Percentiles rank a stretch among this genome's conserved stretches.
phyloP scores from a whole-genome alignment of 1,140 invertebrate genomes.

The Brachionus rubens region DNA sequence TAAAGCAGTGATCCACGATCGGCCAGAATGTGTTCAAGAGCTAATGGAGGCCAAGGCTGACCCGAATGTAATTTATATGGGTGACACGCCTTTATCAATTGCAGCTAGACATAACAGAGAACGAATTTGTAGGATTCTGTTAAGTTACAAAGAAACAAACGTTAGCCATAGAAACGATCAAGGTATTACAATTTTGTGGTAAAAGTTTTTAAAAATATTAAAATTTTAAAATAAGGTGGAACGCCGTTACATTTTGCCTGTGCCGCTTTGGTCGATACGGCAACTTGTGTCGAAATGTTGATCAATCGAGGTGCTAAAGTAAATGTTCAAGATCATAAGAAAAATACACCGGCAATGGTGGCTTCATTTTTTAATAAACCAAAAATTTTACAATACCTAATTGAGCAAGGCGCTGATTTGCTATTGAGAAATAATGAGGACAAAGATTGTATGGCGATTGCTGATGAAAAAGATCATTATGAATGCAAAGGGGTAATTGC shows the following conservation, averaged over 20 bases:
- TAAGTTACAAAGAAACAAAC: slow-evolving; percentile 44
- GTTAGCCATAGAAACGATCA: slow-evolving; percentile 46
- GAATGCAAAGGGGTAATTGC: slow-evolving; percentile 17
- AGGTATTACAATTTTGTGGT: slow-evolving; percentile 2
- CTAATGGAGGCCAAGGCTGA: slow-evolving; percentile 44
- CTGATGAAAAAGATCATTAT: slow-evolving; percentile 45
- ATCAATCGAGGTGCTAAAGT: slow-evolving; percentile 38
- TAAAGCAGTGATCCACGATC: slow-evolving; percentile 47
- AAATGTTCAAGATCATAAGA: slow-evolving; percentile 33
- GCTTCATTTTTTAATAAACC: slow-evolving; percentile 47
- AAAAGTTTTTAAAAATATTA: background rate
- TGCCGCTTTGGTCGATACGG: slow-evolving; percentile 42
- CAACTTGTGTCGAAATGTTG: slow-evolving; percentile 33
- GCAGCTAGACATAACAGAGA: slow-evolving; percentile 46
- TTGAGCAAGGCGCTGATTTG: slow-evolving; percentile 34
- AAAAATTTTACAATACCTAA: slow-evolving; percentile 39
- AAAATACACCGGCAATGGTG: slow-evolving; percentile 45
- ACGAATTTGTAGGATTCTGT: slow-evolving; percentile 26
- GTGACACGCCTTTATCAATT: slow-evolving; percentile 45
- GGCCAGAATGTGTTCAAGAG: slow-evolving; percentile 46
- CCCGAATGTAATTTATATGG: slow-evolving; percentile 46
- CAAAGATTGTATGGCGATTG: slow-evolving; percentile 22
- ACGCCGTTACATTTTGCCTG: slow-evolving; percentile 46
- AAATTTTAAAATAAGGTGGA: too few species aligned
- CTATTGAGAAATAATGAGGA: slow-evolving; percentile 45